These are phyloP conservation scores for Pygmarrhopalites habei DNA, from an alignment of 1,140 invertebrate genomes.

Conservation along the genomic window DNA sequence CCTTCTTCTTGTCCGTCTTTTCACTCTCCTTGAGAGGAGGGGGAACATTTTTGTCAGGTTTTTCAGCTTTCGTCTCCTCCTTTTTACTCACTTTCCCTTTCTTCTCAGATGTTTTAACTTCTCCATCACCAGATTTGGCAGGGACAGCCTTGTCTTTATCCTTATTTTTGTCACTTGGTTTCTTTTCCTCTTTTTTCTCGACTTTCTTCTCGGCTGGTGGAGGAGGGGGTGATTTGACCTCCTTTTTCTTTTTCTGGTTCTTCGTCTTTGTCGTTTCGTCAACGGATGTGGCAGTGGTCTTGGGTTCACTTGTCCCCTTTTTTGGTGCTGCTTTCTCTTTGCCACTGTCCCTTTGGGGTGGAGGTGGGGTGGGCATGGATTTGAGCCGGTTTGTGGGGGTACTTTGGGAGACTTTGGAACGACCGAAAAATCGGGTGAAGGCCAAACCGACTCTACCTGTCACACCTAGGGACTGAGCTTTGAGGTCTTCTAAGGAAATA, in stretches of 20 bases:
- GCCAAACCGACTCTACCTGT: constrained; percentile 21
- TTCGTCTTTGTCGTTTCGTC: not conserved
- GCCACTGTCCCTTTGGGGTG: not conserved
- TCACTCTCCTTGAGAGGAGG: not conserved
- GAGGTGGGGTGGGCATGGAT: not conserved
- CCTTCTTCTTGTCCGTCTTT: constrained; percentile 16
- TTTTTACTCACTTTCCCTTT: not conserved
- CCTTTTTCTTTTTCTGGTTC: not conserved
- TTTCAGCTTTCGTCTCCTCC: not conserved
- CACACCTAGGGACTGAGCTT: constrained; percentile 26
- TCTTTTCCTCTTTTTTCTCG: not conserved
- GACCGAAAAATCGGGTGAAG: constrained; percentile 20
- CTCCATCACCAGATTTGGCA: not conserved
- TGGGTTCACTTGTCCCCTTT: not conserved
- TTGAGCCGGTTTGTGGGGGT: not conserved
- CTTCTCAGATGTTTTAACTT: not conserved
- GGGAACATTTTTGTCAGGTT: not conserved
- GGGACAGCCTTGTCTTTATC: not conserved
- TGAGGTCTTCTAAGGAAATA: constrained; percentile 34
- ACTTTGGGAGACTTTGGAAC: constrained; percentile 20
- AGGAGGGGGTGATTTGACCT: not conserved
- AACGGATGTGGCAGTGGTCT: not conserved
- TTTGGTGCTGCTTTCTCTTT: not conserved
- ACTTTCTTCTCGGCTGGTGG: not conserved
- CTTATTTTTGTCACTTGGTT: too few relatives aligned